Conservation (phyloP, 92 coral and sea anemone species). For the Scolanthus callimorphus region DNA sequence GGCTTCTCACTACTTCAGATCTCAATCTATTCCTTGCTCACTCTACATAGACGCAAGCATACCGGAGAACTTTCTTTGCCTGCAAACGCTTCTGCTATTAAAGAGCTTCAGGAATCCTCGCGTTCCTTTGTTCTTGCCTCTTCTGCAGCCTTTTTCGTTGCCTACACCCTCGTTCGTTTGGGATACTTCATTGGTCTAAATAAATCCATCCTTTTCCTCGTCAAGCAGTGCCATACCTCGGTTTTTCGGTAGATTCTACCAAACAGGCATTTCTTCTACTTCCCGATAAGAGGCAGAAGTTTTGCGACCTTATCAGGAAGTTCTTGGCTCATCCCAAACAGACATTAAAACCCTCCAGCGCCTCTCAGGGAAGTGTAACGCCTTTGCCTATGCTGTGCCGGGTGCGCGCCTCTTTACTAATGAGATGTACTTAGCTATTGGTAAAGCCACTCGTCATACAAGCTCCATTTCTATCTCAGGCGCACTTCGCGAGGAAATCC, state of each 20-base stretch:
- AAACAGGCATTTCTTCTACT: too few relatives aligned
- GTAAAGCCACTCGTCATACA: not conserved
- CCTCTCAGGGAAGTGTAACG: conserved; percentile 29
- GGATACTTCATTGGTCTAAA: too few relatives aligned
- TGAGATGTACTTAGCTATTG: conserved; percentile 35
- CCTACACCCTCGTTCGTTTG: too few relatives aligned
- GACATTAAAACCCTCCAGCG: conserved; percentile 34
- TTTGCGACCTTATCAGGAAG: conserved; percentile 11
- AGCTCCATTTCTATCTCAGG: conserved; percentile 14
- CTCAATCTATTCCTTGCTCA: too few relatives aligned
- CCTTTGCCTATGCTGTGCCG: conserved; percentile 29
- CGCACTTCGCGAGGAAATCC: conserved; percentile 12
- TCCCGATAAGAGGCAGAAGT: too few relatives aligned
- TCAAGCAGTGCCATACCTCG: conserved; percentile 29
- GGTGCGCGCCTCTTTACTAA: conserved; percentile 37
- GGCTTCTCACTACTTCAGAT: conserved; percentile 24
- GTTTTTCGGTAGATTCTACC: too few relatives aligned
- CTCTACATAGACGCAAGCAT: too few relatives aligned
- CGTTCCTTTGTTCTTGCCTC: too few relatives aligned
- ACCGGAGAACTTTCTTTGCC: too few relatives aligned
- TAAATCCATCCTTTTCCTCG: conserved; percentile 29
- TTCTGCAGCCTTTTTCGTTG: too few relatives aligned
- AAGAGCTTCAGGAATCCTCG: too few relatives aligned
- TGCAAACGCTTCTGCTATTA: too few relatives aligned
- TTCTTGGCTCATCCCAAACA: conserved; percentile 10